Evolutionary conservation across 2,888 invertebrate species (phyloP).

Genomic region (Eristalinus sepulchralis): DNA sequence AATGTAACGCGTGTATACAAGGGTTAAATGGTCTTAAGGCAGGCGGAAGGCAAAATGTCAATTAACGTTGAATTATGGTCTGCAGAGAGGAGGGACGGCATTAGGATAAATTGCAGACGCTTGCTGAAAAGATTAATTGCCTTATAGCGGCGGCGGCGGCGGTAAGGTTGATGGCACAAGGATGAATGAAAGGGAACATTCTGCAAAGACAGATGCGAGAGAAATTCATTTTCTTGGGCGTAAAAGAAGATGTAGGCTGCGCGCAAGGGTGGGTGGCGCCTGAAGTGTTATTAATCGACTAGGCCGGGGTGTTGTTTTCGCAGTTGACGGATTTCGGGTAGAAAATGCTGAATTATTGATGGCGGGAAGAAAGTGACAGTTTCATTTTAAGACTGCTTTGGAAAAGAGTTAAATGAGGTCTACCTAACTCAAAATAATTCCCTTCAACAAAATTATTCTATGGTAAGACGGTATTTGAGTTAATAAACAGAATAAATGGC

Average conservation of each 20-base stretch:
- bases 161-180: constrained; percentile 4
- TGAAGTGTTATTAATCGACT: constrained; percentile 57
- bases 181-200: background rate
- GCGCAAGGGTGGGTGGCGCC: background rate
- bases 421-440: background rate
- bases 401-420: background rate
- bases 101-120: constrained; percentile 36
- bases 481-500: no score
- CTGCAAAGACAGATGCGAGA: constrained; percentile 40
- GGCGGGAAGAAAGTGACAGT: background rate
- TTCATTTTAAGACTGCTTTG: background rate
- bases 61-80: constrained; percentile 67
- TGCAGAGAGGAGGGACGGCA: constrained; percentile 22
- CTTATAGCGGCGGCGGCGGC: background rate
- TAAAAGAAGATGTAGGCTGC: constrained; percentile 21
- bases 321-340: constrained; percentile 22
- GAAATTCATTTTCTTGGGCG: constrained; percentile 41
- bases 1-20: constrained; percentile 28
- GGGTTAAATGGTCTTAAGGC: constrained; percentile 34
- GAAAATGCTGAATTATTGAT: constrained; percentile 5
- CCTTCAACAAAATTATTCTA: background rate
- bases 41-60: constrained; percentile 56
- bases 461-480: background rate
- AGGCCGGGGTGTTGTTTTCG: constrained; percentile 28
- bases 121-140: constrained; percentile 58